Percentiles rank a stretch among this genome's conserved stretches.
phyloP scores from a whole-genome alignment of 2,113 vertebrate species.

The Hiodon tergisus region DNA sequence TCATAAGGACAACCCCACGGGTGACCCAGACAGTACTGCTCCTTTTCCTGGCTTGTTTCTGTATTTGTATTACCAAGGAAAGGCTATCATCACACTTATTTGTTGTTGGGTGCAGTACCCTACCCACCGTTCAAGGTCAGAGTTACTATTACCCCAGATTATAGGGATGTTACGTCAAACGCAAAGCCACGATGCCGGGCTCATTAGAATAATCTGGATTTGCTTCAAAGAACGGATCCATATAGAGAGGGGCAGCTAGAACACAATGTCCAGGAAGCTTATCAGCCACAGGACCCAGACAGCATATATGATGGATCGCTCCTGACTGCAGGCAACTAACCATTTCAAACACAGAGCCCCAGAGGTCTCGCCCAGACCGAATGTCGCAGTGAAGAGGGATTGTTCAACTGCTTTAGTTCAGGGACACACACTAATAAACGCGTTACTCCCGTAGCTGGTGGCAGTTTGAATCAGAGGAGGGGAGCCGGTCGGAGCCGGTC shows the following conservation, averaged over 20 bases:
- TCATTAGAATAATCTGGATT: constrained; percentile 16
- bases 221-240: constrained; percentile 14
- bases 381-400: too few relatives aligned
- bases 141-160: constrained; percentile 26
- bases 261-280: too few relatives aligned
- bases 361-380: too few relatives aligned
- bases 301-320: too few relatives aligned
- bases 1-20: too few relatives aligned
- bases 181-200: constrained; percentile 18
- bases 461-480: background rate
- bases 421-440: background rate
- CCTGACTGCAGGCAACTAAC: background rate
- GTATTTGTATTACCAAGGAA: too few relatives aligned
- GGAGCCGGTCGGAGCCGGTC: background rate
- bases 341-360: background rate
- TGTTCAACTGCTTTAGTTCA: too few relatives aligned
- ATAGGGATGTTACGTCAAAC: constrained; percentile 22
- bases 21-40: too few relatives aligned
- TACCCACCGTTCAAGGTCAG: background rate
- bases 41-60: too few relatives aligned
- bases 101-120: background rate
- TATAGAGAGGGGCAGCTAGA: background rate
- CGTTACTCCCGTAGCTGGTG: background rate
- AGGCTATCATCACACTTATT: background rate
- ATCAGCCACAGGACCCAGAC: too few relatives aligned